Percentiles rank a stretch among this genome's conserved stretches.
Evolutionary conservation across 1,140 invertebrate genomes (phyloP).

Genomic region (Cheumatopsyche charites): DNA sequence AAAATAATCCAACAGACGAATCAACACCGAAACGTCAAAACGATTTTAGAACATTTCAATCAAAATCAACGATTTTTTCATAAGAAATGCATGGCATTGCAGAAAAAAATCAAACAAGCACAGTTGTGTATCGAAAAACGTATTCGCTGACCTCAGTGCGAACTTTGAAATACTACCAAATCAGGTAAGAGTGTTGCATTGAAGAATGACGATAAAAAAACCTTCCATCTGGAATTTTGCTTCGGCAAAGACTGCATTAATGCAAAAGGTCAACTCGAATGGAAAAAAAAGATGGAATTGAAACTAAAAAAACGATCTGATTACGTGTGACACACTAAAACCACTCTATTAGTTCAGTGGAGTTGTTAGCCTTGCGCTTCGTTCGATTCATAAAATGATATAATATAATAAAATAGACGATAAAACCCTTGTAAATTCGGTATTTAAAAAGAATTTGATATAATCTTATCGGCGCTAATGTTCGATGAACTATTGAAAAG

Average conservation of each 20-base stretch:
- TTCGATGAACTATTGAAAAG: background rate
- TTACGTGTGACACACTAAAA: slow-evolving; percentile 17
- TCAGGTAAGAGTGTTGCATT: background rate
- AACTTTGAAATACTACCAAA: background rate
- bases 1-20: background rate
- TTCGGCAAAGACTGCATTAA: too few species aligned
- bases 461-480: background rate
- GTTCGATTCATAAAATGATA: background rate
- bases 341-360: background rate
- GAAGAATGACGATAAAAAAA: too few species aligned
- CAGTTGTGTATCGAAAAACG: too few species aligned
- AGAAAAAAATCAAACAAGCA: background rate
- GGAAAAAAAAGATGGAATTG: background rate
- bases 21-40: too few species aligned
- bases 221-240: too few species aligned
- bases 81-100: background rate
- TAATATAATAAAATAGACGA: too few species aligned
- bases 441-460: background rate
- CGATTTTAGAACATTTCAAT: too few species aligned
- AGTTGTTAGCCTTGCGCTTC: slow-evolving; percentile 17
- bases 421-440: too few species aligned
- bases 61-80: too few species aligned
- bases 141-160: background rate
- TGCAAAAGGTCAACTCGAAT: background rate
- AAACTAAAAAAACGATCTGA: slow-evolving; percentile 8